Base-by-base conservation (phyloP, 2,113 vertebrate species). In the Strigops habroptila region DNA sequence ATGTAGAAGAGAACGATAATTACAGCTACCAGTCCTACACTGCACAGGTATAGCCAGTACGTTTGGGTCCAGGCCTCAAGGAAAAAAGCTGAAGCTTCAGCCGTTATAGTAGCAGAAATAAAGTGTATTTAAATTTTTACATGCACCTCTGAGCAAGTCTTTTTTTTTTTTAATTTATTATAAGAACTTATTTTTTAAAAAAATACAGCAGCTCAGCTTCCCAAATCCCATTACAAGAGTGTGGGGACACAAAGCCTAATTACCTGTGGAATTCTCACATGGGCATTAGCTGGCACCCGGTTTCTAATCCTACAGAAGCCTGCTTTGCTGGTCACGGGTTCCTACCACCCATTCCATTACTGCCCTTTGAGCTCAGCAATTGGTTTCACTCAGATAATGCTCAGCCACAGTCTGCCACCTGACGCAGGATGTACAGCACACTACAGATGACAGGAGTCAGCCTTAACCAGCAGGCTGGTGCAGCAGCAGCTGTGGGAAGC, bases 351-450 rank as follows among this genome's bases (percentile, higher is more conserved):
- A 4, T 49, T 52, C 44, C 75, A 27, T 12, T n/a, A 4, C 39
- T 64, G 31, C 24, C 8, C 2, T 7, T 23, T 12, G 39, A 92
- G 57, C 75, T 79, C 5, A 0, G 15, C 2, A 17, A 49, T 6
- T 1, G 24, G 10, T 33, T 70, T 65, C 8, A 6, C 68, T 77
- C 25, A 19, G 46, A 8, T 53, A 23, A 41, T 1, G 44, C 88
- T 49, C 41, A 0, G 1, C 6, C 1, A 8, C 3, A 27, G 39
- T 70, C 10, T 8, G 48, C 30, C 0, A 0, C 1, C 0, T 7
- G 41, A 49, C 24, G 0, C 0, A 0, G 31, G 43, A 14, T 1
- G 4, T 31, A 23, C 16, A 9, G 14, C 0, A 0, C 3, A 1
- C 69, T 5, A 22, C 31, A 8, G 57, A 3, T 1, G 55, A 25